Base-by-base conservation (phyloP, 2,888 invertebrate species). In the Vandiemenella viatica region DNA sequence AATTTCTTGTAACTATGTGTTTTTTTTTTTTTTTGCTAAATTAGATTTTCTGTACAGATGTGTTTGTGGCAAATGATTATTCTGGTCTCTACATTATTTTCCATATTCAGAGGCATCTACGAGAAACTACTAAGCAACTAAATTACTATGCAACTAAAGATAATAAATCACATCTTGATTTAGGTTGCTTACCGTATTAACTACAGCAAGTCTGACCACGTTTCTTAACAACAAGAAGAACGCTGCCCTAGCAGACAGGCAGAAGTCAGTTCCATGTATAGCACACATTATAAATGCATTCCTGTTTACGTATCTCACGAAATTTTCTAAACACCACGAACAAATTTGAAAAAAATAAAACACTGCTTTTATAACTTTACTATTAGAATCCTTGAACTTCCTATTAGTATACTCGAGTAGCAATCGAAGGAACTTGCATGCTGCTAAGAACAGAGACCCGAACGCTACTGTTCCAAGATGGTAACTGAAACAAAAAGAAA, bases 201-300 rank as follows among this genome's bases (percentile, higher is more conserved):
- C 67, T 1, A 88, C 83, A 45, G 83, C 73, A 8, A 85, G 84
- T 55, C 87, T 69, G 13, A 87, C 56, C 52, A 87, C 74, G 67
- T 95, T 93, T 53, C 91, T 75, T 78, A 91, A 79, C 8, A 97
- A 73, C 53, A 97, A 71, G 60, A 80, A 80, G 63, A 96, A 92
- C 0, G 95, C 89, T 63, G 90, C 84, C 62, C 79, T 79, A 3
- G 96, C 95, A 56, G 95, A 91, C 6, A 70, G 64, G 64, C 91
- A 93, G 68, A 97, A 96, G 63, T 81, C 84, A 62, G 82, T 84
- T 2, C 96, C 96, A 64, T 93, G 89, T 41, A 96, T 82, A 0
- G 96, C 93, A 63, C 91, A 90, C 87, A 93, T 90, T 19, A 93
- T 91, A 63, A 90, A 93, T 0, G 93, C 93, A 61, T 93, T 93